Percentiles rank a stretch among this genome's conserved stretches.
These are phyloP conservation scores for Onchidella celtica DNA, from an alignment of 2,888 invertebrate species.

Conservation along the genomic window DNA sequence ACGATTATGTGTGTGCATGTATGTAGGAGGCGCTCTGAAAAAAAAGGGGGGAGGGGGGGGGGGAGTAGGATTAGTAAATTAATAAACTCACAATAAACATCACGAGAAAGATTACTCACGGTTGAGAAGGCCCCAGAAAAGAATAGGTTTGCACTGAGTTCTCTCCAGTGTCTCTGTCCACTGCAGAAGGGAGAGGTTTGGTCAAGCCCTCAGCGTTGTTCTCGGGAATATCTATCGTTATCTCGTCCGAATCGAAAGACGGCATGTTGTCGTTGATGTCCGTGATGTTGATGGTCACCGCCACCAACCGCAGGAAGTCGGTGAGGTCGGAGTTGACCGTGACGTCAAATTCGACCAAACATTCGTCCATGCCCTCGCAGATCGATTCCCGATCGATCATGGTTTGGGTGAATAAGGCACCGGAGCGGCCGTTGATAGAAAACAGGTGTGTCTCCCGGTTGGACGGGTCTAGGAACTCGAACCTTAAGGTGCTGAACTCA, in stretches of 20 bases:
- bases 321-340: slow-evolving; percentile 61
- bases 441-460: slow-evolving; percentile 54
- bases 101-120: slow-evolving; percentile 1
- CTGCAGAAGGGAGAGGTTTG: slow-evolving; percentile 49
- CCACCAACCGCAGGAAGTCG: slow-evolving; percentile 62
- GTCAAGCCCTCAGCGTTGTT: slow-evolving; percentile 43
- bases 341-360: slow-evolving; percentile 65
- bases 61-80: neutral
- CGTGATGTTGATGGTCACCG: slow-evolving; percentile 61
- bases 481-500: slow-evolving; percentile 50
- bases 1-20: too few relatives aligned
- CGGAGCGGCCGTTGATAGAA: slow-evolving; percentile 58
- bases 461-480: slow-evolving; percentile 54
- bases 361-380: slow-evolving; percentile 60
- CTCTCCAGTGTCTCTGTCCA: slow-evolving; percentile 50
- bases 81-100: neutral
- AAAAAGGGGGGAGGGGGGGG: neutral
- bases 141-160: slow-evolving; percentile 48
- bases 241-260: slow-evolving; percentile 59
- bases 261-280: slow-evolving; percentile 70
- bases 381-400: slow-evolving; percentile 66
- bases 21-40: neutral
- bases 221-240: slow-evolving; percentile 56
- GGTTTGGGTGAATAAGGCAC: slow-evolving; percentile 58
- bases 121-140: slow-evolving; percentile 19